phyloP scores from a whole-genome alignment of 1,140 invertebrate species.

The Lordiphosa clarofinis region DNA sequence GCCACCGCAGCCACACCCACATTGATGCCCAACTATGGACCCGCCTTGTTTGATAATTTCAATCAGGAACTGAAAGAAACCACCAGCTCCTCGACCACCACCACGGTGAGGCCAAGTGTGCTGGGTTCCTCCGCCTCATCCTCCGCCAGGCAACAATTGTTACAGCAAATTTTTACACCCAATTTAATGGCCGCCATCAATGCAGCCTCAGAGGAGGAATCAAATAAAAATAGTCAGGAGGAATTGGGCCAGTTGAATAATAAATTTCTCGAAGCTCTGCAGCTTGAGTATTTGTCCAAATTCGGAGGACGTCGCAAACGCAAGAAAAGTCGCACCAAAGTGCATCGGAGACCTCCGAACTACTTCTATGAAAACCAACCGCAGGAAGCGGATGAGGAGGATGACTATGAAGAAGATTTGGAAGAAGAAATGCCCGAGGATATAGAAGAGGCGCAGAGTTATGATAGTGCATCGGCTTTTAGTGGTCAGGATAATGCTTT shows the following conservation, averaged over 20 bases:
- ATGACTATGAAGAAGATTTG: slow-evolving; percentile 40
- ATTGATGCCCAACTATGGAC: slow-evolving; percentile 52
- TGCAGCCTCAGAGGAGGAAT: slow-evolving; percentile 22
- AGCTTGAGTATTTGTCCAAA: slow-evolving; percentile 50
- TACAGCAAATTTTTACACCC: slow-evolving; percentile 58
- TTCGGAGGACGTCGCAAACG: slow-evolving; percentile 46
- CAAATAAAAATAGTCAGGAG: slow-evolving; percentile 41
- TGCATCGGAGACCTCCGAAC: not conserved
- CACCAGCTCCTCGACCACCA: slow-evolving; percentile 18
- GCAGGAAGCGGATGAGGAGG: slow-evolving; percentile 10
- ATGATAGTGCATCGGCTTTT: slow-evolving; percentile 52
- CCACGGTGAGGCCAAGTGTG: slow-evolving; percentile 22
- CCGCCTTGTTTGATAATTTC: slow-evolving; percentile 48
- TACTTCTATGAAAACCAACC: slow-evolving; percentile 22
- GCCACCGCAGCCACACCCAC: slow-evolving; percentile 28
- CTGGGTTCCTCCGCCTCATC: slow-evolving; percentile 6
- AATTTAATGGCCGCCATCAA: slow-evolving; percentile 35
- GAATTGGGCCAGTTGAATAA: slow-evolving; percentile 29
- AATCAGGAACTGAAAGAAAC: slow-evolving; percentile 26
- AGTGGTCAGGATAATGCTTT: slow-evolving; percentile 46
- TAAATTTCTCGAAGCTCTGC: slow-evolving; percentile 62
- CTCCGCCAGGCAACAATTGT: slow-evolving; percentile 31
- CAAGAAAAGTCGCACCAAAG: slow-evolving; percentile 39
- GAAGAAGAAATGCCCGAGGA: slow-evolving; percentile 25
- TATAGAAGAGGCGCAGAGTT: slow-evolving; percentile 22